Evolutionary conservation across 2,113 vertebrate species (phyloP), one percentile per base, ranked within the genome.

Genomic region (Cebus imitator): DNA sequence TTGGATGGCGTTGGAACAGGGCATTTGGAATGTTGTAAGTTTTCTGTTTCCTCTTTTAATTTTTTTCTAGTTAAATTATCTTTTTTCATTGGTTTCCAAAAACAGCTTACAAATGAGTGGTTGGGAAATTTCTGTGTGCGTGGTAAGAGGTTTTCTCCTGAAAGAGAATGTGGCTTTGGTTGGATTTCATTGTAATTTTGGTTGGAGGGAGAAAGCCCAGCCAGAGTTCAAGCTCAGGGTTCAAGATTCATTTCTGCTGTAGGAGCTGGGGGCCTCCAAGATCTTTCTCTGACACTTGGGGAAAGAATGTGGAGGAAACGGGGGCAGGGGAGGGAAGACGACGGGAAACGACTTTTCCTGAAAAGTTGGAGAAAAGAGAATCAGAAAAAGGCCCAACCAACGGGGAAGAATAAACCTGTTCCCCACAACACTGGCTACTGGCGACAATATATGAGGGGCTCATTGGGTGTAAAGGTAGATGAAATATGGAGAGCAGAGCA

Each of bases 211-310:
- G 72, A 91, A 87, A 90, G 58, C 87, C 87, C 86, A 43, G 93
- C 14, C 87, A 95, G 90, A 97, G 93, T 95, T 97, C 97, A 97
- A 97, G 98, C 97, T 96, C 97, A 94, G 97, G 84, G 97, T 98
- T 97, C 96, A 95, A 97, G 96, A 97, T 97, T 94, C 95, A 97
- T 78, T 96, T 97, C 91, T 97, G 94, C 72, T 96, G n/a, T 84
- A 64, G 82, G 72, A 95, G 66, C 79, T 80, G 79, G 75, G 78
- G 32, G 21, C 50, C 80, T 92, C 66, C 35, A 30, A 30, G 75
- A 91, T 37, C 82, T 55, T 83, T 88, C 73, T 80, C 86, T 91
- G 73, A 83, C 79, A 89, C 89, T 91, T 95, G 87, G 57, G 45
- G 87, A 37, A 73, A 87, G 37, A 87, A 79, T 57, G 81, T 64